Conservation (phyloP, 2,888 invertebrate species). For the Prosapia bicincta region DNA sequence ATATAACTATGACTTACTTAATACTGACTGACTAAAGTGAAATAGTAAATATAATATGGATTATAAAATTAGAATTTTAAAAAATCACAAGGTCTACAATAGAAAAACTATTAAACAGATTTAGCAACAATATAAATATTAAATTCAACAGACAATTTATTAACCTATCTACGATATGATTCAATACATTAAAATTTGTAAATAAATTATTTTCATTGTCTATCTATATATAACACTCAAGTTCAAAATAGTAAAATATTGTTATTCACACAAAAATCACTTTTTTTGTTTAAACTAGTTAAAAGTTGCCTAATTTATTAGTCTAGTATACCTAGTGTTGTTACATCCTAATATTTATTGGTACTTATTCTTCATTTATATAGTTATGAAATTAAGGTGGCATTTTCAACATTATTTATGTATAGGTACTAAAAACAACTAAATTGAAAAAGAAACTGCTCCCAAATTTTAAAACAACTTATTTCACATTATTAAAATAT, state of each 20-base stretch:
- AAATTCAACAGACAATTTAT: not conserved
- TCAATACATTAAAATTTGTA: not conserved
- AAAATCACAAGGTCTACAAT: not conserved
- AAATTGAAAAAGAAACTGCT: too few species aligned
- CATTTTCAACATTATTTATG: too few species aligned
- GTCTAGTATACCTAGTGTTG: too few species aligned
- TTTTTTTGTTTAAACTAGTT: not conserved
- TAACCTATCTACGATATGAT: constrained; percentile 2
- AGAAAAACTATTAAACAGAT: not conserved
- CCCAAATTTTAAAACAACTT: too few species aligned
- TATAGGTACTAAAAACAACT: too few species aligned
- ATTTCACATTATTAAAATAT: too few species aligned
- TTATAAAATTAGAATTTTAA: not conserved
- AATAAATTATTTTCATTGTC: not conserved
- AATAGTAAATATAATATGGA: not conserved
- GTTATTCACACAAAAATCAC: too few species aligned
- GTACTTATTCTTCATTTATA: too few species aligned
- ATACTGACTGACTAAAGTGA: not conserved
- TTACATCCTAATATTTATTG: not conserved
- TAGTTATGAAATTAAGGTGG: too few species aligned
- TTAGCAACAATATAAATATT: not conserved
- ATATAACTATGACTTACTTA: not conserved
- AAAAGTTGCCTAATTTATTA: not conserved
- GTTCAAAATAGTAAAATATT: not conserved
- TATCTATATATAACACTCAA: not conserved